Percentiles rank a stretch among this genome's conserved stretches.
These are phyloP conservation scores for Cheilinus undulatus DNA, from an alignment of 2,113 vertebrate species.

Conservation along the genomic window DNA sequence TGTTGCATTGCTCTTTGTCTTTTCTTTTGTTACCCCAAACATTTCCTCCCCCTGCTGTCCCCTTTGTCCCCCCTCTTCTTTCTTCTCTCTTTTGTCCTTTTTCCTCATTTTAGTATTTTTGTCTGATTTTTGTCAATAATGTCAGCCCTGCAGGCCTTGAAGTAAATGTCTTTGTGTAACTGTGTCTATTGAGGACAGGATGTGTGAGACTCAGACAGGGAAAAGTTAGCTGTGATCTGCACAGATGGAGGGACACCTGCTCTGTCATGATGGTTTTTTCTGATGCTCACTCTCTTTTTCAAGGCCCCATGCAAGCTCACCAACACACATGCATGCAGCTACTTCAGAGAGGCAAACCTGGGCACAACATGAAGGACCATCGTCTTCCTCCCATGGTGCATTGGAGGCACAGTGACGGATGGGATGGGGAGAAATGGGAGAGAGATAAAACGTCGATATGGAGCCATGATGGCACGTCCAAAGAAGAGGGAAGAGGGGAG, in stretches of 20 bases:
- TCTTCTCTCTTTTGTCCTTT: slow-evolving; percentile 2
- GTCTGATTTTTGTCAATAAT: slow-evolving; percentile 34
- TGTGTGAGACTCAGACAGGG: slow-evolving; percentile 28
- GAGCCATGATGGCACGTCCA: slow-evolving; percentile 57
- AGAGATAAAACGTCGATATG: slow-evolving; percentile 71
- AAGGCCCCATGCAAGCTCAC: slow-evolving; percentile 30
- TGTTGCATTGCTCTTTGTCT: neutral
- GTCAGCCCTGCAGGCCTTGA: no score
- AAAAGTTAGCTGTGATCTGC: slow-evolving; percentile 67
- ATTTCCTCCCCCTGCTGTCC: slow-evolving; percentile 3
- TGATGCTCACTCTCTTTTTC: slow-evolving; percentile 55
- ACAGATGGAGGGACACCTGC: slow-evolving; percentile 80
- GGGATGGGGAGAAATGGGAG: slow-evolving; percentile 66
- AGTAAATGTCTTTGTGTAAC: slow-evolving; percentile 37
- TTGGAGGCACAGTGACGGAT: slow-evolving; percentile 61
- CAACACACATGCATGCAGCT: slow-evolving; percentile 25
- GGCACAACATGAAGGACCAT: slow-evolving; percentile 74
- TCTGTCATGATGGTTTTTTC: slow-evolving; percentile 72
- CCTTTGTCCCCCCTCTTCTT: slow-evolving; percentile 11
- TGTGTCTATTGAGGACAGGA: slow-evolving; percentile 21
- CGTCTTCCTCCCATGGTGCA: slow-evolving; percentile 64
- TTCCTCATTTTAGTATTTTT: slow-evolving; percentile 18
- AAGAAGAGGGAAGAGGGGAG: neutral
- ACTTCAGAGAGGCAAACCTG: slow-evolving; percentile 72
- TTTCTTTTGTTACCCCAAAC: slow-evolving; percentile 32